phyloP scores from a whole-genome alignment of 2,888 invertebrate genomes.

The Mycalesis mineus region DNA sequence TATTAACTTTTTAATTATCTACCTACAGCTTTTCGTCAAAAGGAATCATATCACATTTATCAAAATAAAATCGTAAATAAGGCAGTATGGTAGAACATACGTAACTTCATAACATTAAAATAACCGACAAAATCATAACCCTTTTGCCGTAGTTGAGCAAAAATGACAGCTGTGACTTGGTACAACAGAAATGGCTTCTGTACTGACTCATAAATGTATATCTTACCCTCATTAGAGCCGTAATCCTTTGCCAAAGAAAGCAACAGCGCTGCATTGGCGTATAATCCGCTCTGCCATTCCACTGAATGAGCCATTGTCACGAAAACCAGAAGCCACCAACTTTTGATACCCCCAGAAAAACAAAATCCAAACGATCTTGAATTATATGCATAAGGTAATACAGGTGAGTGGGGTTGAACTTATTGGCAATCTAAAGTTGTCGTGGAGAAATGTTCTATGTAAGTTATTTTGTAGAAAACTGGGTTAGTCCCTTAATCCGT shows the following conservation, averaged over 20 bases:
- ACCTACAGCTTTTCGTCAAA: too few relatives aligned
- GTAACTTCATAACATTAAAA: too few relatives aligned
- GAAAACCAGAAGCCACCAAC: slow-evolving; percentile 36
- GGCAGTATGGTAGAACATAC: too few relatives aligned
- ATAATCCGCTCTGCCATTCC: slow-evolving; percentile 57
- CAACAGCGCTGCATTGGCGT: slow-evolving; percentile 35
- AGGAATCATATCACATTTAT: too few relatives aligned
- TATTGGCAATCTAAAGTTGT: neutral
- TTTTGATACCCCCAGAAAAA: neutral
- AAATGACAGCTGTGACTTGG: neutral
- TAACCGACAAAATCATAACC: too few relatives aligned
- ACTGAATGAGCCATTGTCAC: slow-evolving; percentile 45
- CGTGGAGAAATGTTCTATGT: slow-evolving; percentile 32
- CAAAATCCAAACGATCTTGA: slow-evolving; percentile 12
- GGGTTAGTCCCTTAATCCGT: slow-evolving; percentile 37
- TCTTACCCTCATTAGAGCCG: slow-evolving; percentile 60
- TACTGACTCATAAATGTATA: slow-evolving; percentile 24
- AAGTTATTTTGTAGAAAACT: slow-evolving; percentile 36
- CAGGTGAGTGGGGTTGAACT: neutral
- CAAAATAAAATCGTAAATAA: too few relatives aligned
- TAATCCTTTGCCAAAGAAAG: slow-evolving; percentile 54
- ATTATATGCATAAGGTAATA: slow-evolving; percentile 9
- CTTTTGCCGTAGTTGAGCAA: too few relatives aligned
- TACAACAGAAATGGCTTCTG: neutral
- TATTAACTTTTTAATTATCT: too few relatives aligned